Evolutionary conservation across 2,888 invertebrate genomes (phyloP).

Genomic region (Tipula confusa): DNA sequence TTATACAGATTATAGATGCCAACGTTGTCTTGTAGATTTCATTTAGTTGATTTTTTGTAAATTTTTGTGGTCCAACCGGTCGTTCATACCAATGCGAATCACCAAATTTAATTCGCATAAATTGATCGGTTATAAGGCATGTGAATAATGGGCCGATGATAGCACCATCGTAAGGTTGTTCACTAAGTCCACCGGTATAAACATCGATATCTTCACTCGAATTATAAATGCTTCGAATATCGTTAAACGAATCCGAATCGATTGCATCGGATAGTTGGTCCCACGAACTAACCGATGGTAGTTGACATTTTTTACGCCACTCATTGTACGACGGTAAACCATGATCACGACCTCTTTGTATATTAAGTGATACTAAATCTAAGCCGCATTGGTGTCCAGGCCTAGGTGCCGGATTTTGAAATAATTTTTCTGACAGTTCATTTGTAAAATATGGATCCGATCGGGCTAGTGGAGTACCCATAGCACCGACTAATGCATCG

Average conservation of each 20-base stretch:
- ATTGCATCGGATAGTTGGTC: conserved; percentile 61
- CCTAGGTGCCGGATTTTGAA: conserved; percentile 43
- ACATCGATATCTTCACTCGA: conserved; percentile 76
- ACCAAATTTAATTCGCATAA: conserved; percentile 70
- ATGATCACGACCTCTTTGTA: conserved; percentile 85
- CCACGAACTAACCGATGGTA: conserved; percentile 59
- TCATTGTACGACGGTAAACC: conserved; percentile 73
- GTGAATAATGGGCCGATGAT: conserved; percentile 80
- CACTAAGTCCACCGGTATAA: conserved; percentile 83
- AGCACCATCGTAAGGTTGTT: conserved; percentile 64
- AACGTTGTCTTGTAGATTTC: conserved; percentile 75
- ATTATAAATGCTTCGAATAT: conserved; percentile 63
- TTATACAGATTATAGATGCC: conserved; percentile 71
- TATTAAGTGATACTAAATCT: conserved; percentile 81
- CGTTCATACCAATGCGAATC: conserved; percentile 90
- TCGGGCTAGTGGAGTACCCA: conserved; percentile 57
- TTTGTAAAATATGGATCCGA: conserved; percentile 48
- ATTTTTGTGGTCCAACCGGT: conserved; percentile 58
- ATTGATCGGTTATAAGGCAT: conserved; percentile 82
- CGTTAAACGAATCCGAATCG: conserved; percentile 59
- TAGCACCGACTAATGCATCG: conserved; percentile 61
- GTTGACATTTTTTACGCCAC: conserved; percentile 73
- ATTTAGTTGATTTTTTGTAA: conserved; percentile 67
- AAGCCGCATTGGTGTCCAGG: conserved; percentile 59
- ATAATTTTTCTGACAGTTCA: conserved; percentile 48